Evolutionary conservation across 2,113 vertebrate genomes (phyloP).

Genomic region (Theristicus caerulescens): DNA sequence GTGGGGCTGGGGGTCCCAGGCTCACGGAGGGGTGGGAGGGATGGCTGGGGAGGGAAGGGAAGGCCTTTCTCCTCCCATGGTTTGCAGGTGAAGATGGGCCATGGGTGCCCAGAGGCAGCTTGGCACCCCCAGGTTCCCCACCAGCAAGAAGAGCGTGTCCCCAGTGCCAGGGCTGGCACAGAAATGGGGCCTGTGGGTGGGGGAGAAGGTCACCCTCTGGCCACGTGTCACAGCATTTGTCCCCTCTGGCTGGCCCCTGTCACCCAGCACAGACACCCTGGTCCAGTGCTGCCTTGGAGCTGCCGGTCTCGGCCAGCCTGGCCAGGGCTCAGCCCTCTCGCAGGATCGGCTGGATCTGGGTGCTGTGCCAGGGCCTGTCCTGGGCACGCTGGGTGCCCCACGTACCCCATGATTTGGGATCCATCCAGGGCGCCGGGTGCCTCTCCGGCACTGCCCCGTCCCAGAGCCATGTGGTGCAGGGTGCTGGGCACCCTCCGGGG

Average conservation of each 20-base stretch:
- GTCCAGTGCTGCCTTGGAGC: not conserved
- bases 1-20: not conserved
- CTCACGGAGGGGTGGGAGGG: accelerated
- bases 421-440: accelerated
- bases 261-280: not conserved
- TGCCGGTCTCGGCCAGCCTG: not conserved
- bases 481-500: not conserved
- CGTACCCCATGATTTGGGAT: not conserved
- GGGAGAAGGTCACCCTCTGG: not conserved
- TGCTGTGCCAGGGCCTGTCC: not conserved
- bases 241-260: not conserved
- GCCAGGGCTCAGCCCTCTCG: not conserved
- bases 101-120: not conserved
- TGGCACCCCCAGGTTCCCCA: not conserved
- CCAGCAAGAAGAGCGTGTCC: not conserved
- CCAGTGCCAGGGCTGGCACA: not conserved
- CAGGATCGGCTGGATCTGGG: accelerated
- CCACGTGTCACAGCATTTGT: not conserved
- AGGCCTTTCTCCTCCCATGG: not conserved
- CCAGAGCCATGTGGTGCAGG: not conserved
- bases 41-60: not conserved
- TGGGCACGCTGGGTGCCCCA: not conserved
- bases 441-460: accelerated
- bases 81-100: not conserved
- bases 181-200: not conserved